phyloP scores from a whole-genome alignment of 2,888 invertebrate species.

The Ditylenchus weischeri region DNA sequence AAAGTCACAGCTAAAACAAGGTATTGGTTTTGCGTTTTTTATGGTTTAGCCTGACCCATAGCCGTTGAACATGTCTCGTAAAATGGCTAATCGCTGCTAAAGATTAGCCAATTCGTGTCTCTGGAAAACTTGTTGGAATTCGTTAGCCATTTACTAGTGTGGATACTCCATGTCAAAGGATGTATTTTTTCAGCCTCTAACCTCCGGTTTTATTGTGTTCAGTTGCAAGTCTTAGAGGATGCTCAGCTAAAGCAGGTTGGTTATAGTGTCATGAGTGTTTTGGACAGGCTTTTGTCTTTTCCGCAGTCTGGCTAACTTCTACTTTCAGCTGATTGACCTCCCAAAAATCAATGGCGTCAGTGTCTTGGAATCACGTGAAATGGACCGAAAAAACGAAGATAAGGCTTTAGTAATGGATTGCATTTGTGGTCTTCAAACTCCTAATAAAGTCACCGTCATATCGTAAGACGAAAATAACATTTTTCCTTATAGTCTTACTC shows the following conservation, averaged over 20 bases:
- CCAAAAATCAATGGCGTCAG: conserved; percentile 15
- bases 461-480: too few species aligned
- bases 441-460: too few species aligned
- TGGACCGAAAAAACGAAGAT: conserved; percentile 7
- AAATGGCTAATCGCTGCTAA: too few species aligned
- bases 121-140: conserved; percentile 13
- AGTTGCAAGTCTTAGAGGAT: conserved; percentile 39
- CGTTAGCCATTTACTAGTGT: conserved; percentile 31
- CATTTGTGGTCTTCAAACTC: too few species aligned
- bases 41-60: too few species aligned
- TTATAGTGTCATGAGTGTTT: conserved; percentile 39
- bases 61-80: too few species aligned
- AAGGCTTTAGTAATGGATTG: conserved; percentile 29
- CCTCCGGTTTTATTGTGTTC: conserved; percentile 20
- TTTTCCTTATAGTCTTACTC: too few species aligned
- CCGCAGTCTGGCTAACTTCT: neutral
- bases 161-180: conserved; percentile 34
- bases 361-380: neutral
- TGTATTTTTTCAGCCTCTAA: conserved; percentile 21
- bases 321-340: conserved; percentile 24
- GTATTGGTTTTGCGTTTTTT: too few species aligned
- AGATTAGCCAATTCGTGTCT: too few species aligned
- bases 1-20: too few species aligned
- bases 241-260: conserved; percentile 39
- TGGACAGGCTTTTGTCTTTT: conserved; percentile 27